Evolutionary conservation across 2,113 vertebrate genomes (phyloP).

Genomic region (Ptyas mucosa): DNA sequence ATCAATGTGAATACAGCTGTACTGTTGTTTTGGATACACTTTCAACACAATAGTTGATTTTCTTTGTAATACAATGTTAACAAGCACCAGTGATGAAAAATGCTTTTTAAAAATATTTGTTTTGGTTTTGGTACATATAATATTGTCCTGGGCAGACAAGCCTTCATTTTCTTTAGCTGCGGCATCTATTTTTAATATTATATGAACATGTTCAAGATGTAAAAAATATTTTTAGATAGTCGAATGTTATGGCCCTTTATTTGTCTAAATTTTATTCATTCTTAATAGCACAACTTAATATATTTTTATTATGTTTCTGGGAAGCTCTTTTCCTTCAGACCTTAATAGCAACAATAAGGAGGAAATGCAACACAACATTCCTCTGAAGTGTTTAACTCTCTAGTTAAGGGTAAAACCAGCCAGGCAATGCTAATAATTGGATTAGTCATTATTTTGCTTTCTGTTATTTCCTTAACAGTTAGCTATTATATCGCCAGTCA

Average conservation of each 20-base stretch:
- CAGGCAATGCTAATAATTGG: background rate
- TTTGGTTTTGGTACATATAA: background rate
- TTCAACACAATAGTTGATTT: constrained; percentile 65
- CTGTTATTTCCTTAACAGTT: background rate
- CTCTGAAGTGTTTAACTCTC: background rate
- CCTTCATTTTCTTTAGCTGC: background rate
- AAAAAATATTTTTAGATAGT: background rate
- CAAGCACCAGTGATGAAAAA: constrained; percentile 53
- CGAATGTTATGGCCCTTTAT: background rate
- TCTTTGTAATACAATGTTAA: constrained; percentile 48
- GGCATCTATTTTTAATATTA: background rate
- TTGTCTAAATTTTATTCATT: background rate
- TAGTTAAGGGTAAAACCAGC: background rate
- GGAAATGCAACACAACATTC: background rate
- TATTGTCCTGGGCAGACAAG: constrained; percentile 16
- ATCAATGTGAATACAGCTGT: constrained; percentile 67
- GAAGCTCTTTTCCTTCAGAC: no score
- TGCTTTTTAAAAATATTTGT: constrained; percentile 18
- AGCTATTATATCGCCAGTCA: background rate
- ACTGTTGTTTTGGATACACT: constrained; percentile 55
- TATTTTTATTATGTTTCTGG: background rate
- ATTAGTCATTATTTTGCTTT: background rate
- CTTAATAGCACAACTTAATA: background rate
- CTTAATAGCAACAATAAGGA: no score
- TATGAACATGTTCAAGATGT: background rate